Evolutionary conservation across 2,888 invertebrate genomes (phyloP).

Genomic region (Rhaphigaster nebulosa): DNA sequence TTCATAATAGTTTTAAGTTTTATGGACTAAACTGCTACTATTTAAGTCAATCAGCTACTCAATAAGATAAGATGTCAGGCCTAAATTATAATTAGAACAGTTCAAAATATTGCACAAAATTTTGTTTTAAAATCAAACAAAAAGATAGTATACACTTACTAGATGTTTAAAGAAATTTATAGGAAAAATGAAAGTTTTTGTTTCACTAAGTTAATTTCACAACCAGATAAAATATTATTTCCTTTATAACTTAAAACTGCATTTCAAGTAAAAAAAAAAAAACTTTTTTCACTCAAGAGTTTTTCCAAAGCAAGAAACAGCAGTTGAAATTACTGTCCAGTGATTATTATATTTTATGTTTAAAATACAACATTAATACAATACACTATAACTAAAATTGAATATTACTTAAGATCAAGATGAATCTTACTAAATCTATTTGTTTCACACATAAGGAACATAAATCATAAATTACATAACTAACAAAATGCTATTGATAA

Average conservation of each 20-base stretch:
- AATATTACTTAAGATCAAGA: background rate
- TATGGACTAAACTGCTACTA: background rate
- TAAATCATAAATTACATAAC: background rate
- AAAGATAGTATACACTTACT: too few species aligned
- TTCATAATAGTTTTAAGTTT: background rate
- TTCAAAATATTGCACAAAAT: background rate
- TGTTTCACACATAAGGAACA: background rate
- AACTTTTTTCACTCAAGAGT: too few species aligned
- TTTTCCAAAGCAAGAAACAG: too few species aligned
- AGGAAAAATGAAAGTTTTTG: too few species aligned
- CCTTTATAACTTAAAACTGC: background rate
- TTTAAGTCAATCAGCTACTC: too few species aligned
- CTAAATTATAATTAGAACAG: background rate
- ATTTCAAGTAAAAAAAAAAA: too few species aligned
- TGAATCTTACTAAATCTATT: background rate
- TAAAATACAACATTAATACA: background rate
- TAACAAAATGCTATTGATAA: conserved; percentile 1
- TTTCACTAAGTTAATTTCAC: too few species aligned
- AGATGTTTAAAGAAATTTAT: too few species aligned
- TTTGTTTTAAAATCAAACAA: too few species aligned
- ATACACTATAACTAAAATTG: background rate
- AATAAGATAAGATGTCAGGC: too few species aligned
- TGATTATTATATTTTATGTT: background rate
- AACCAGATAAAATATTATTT: background rate
- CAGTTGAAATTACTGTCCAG: background rate